Percentiles rank a stretch among this genome's conserved stretches.
Evolutionary conservation across 2,113 vertebrate genomes (phyloP).

Genomic region (Pseudorhombus dupliciocellatus): DNA sequence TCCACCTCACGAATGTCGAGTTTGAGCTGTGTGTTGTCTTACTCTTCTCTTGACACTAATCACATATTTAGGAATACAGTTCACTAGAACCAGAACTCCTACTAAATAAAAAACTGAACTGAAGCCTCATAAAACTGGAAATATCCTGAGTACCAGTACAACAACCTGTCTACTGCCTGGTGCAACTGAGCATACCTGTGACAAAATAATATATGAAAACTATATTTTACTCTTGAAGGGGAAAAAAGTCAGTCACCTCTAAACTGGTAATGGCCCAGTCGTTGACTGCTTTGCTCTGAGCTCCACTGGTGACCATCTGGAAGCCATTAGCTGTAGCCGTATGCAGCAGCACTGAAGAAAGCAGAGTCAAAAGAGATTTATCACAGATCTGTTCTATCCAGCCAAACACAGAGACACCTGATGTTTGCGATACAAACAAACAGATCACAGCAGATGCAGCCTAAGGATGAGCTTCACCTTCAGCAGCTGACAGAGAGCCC

Average conservation of each 20-base stretch:
- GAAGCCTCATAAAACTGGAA: no score
- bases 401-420: background rate
- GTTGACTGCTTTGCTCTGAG: slow-evolving; percentile 94
- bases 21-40: no score
- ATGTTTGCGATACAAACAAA: no score
- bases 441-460: background rate
- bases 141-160: no score
- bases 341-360: slow-evolving; percentile 88
- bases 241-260: slow-evolving; percentile 86
- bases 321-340: slow-evolving; percentile 98
- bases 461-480: slow-evolving; percentile 79
- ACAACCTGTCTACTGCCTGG: no score
- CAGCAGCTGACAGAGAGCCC: slow-evolving; percentile 91
- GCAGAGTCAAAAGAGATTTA: background rate
- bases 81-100: no score
- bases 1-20: no score
- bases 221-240: no score
- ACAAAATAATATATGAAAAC: no score
- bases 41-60: background rate
- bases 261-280: slow-evolving; percentile 98
- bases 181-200: no score
- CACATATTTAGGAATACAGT: no score
- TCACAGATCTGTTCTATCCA: background rate
- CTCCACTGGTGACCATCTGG: slow-evolving; percentile 98
- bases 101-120: no score